Evolutionary conservation across 1,140 invertebrate species (phyloP).

Genomic region (Magallana ariakensis): DNA sequence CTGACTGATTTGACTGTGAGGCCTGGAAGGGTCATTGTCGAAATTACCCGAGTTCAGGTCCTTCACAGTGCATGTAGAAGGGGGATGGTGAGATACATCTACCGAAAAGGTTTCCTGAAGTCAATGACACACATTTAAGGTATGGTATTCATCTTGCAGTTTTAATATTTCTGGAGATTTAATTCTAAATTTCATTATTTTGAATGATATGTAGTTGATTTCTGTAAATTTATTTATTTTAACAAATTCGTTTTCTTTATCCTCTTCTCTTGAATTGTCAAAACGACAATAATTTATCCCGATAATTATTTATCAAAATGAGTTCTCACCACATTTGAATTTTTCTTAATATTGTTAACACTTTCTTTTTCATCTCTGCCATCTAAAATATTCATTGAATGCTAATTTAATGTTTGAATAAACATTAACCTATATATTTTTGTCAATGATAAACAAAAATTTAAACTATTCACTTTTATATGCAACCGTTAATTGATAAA

Average conservation of each 20-base stretch:
- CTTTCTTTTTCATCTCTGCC: neutral
- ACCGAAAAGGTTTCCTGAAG: neutral
- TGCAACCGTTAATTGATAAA: neutral
- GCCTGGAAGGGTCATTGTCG: too few relatives aligned
- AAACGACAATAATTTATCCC: too few relatives aligned
- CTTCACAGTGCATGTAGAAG: conserved; percentile 23
- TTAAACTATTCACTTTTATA: neutral
- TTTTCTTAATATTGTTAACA: neutral
- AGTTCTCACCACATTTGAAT: neutral
- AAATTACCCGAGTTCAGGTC: neutral
- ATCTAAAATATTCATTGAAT: neutral
- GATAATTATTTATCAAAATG: too few relatives aligned
- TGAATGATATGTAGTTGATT: too few relatives aligned
- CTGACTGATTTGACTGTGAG: too few relatives aligned
- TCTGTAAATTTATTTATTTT: too few relatives aligned
- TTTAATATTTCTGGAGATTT: too few relatives aligned
- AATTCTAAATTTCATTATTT: too few relatives aligned
- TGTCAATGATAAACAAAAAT: neutral
- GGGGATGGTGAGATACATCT: neutral
- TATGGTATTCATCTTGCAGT: too few relatives aligned
- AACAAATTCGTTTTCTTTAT: too few relatives aligned
- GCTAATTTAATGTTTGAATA: neutral
- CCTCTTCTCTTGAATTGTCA: too few relatives aligned
- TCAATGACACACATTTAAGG: neutral
- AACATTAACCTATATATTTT: neutral